These are phyloP conservation scores for Nothobranchius kuhntae DNA, from an alignment of 2,113 vertebrate species.

Conservation along the genomic window DNA sequence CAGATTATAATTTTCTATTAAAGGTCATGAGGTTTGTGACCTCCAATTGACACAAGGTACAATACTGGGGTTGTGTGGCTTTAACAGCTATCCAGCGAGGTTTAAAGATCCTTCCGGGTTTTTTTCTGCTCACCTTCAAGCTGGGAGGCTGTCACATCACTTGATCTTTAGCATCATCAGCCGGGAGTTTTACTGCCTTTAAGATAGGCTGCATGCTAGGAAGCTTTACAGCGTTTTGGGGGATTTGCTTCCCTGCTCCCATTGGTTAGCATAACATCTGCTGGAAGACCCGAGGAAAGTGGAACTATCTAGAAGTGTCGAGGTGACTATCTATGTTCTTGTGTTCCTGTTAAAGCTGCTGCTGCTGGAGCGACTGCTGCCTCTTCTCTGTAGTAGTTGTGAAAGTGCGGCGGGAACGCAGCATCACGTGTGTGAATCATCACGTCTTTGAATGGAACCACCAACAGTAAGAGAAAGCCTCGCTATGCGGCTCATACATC, in stretches of 20 bases:
- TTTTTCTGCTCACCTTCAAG: no score
- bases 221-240: slow-evolving; percentile 2
- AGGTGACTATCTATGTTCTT: slow-evolving; percentile 66
- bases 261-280: slow-evolving; percentile 72
- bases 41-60: no score
- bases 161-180: no score
- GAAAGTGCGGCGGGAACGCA: slow-evolving; percentile 46
- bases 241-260: slow-evolving; percentile 60
- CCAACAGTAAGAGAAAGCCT: slow-evolving; percentile 49
- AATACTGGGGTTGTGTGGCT: no score
- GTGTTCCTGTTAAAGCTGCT: slow-evolving; percentile 32
- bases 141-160: no score
- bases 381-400: slow-evolving; percentile 36
- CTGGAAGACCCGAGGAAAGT: slow-evolving; percentile 69
- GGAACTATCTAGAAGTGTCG: slow-evolving; percentile 41
- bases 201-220: not conserved
- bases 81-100: no score
- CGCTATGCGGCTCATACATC: slow-evolving; percentile 41
- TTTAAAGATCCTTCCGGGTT: no score
- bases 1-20: no score
- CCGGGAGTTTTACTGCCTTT: no score
- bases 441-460: slow-evolving; percentile 44
- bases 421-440: slow-evolving; percentile 44
- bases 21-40: no score
- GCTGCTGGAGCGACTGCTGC: slow-evolving; percentile 21